Percentiles rank a stretch among this genome's conserved stretches.
Evolutionary conservation across 2,888 invertebrate species (phyloP).

Genomic region (Mycalesis mineus): DNA sequence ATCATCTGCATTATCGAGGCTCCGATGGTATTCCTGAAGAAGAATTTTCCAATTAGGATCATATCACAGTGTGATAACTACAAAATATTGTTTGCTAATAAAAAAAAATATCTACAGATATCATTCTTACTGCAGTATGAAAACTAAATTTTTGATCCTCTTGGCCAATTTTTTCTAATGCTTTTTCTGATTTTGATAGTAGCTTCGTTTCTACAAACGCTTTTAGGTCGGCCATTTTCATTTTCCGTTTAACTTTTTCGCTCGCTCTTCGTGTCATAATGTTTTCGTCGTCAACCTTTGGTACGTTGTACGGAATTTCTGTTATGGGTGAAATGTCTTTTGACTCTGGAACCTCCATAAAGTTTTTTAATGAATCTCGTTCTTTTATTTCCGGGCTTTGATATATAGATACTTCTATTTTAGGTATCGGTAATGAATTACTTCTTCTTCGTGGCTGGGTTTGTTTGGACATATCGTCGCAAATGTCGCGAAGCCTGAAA

Average conservation of each 20-base stretch:
- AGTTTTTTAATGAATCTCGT: constrained; percentile 82
- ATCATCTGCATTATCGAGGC: constrained; percentile 88
- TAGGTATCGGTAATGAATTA: constrained; percentile 94
- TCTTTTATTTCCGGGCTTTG: constrained; percentile 86
- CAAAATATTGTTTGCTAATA: constrained; percentile 28
- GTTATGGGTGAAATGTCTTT: constrained; percentile 82
- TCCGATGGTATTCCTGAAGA: constrained; percentile 87
- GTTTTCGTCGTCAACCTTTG: constrained; percentile 61
- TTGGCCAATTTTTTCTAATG: constrained; percentile 91
- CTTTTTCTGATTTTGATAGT: constrained; percentile 93
- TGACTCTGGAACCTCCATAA: constrained; percentile 86
- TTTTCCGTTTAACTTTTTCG: constrained; percentile 89
- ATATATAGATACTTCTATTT: constrained; percentile 92
- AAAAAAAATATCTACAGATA: constrained; percentile 77
- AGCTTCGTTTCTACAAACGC: constrained; percentile 95
- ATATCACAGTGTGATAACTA: constrained; percentile 1
- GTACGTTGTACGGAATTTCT: constrained; percentile 65
- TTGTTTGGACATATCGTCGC: constrained; percentile 87
- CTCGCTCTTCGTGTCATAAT: constrained; percentile 81
- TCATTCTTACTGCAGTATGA: constrained; percentile 79
- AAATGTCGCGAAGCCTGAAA: constrained; percentile 88
- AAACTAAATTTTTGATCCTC: constrained; percentile 82
- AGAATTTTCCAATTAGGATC: constrained; percentile 8
- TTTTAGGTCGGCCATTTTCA: constrained; percentile 94
- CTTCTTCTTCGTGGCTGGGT: constrained; percentile 91